These are phyloP conservation scores for Hipposideros armiger DNA, from an alignment of 2,113 vertebrate genomes.

Conservation along the genomic window DNA sequence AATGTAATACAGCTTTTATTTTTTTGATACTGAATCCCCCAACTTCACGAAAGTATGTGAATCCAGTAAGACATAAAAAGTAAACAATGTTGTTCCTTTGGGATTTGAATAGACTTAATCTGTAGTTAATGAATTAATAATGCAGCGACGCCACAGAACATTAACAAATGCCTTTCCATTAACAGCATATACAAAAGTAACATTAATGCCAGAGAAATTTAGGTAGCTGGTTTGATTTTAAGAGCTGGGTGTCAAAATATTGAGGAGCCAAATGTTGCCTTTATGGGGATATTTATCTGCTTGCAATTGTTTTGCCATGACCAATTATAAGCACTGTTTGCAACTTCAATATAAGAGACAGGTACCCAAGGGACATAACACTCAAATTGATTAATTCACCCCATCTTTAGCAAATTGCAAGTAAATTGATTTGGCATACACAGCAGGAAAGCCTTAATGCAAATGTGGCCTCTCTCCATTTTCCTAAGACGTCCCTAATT, in stretches of 20 bases:
- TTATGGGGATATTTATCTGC: not conserved
- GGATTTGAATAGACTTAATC: not conserved
- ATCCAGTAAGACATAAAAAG: not conserved
- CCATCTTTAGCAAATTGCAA: conserved; percentile 32
- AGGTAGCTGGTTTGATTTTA: not conserved
- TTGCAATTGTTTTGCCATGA: not conserved
- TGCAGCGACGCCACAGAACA: not conserved
- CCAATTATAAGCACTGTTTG: not conserved
- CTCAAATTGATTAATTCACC: not conserved
- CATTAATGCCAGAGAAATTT: not conserved
- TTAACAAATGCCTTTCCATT: conserved; percentile 13
- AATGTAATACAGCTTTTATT: not conserved
- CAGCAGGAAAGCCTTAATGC: not conserved
- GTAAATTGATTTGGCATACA: conserved; percentile 26
- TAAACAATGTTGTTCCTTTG: not conserved
- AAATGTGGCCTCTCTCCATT: not conserved
- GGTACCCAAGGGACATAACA: not conserved
- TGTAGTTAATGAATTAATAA: conserved; percentile 40
- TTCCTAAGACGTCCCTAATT: not conserved
- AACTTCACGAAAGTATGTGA: not conserved
- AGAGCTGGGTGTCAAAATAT: conserved; percentile 1
- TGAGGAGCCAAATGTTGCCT: not conserved
- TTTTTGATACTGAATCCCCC: not conserved
- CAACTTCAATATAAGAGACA: not conserved
- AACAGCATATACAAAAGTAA: not conserved